These are phyloP conservation scores for Podarcis siculus DNA, from an alignment of 2,797 vertebrate genomes.

Conservation along the genomic window DNA sequence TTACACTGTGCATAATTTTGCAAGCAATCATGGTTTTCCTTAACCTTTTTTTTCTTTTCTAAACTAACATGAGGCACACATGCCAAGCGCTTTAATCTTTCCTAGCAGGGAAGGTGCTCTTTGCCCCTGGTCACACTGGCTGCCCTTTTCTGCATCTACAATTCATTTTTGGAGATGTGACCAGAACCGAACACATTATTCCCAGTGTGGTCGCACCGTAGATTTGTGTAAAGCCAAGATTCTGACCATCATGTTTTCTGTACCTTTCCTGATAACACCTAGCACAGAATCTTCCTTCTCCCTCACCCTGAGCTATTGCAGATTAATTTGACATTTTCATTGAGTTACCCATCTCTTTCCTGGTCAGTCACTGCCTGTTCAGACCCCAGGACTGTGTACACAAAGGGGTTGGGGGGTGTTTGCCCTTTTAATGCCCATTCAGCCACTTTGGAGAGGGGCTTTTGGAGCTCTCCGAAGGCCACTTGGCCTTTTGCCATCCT, in stretches of 20 bases:
- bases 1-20: too few species aligned
- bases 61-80: too few species aligned
- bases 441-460: not conserved
- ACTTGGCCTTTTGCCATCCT: not conserved
- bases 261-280: not conserved
- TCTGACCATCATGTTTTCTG: not conserved
- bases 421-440: not conserved
- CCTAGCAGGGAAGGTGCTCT: too few species aligned
- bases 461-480: not conserved
- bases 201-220: not conserved
- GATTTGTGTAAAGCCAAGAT: not conserved
- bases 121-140: too few species aligned
- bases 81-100: too few species aligned
- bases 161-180: too few species aligned
- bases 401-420: not conserved
- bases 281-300: not conserved
- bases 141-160: too few species aligned
- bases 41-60: too few species aligned
- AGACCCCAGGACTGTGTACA: too few species aligned
- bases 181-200: not conserved
- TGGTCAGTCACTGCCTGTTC: not conserved
- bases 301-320: not conserved
- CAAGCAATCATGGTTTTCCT: too few species aligned
- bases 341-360: not conserved
- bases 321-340: not conserved